Evolutionary conservation across 2,888 invertebrate species (phyloP).

Genomic region (Mythimna lalbum): DNA sequence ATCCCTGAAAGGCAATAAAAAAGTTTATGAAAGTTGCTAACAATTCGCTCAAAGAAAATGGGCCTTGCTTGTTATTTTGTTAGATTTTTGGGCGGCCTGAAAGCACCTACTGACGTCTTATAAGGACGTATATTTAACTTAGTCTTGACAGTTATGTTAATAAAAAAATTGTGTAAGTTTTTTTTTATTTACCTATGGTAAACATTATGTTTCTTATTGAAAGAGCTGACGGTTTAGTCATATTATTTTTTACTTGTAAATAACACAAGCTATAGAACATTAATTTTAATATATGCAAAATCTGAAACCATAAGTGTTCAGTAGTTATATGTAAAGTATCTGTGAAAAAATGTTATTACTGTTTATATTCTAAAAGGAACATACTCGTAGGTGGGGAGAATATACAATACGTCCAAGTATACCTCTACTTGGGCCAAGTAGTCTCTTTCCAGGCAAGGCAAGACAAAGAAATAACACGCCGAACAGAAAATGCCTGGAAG

Average conservation of each 20-base stretch:
- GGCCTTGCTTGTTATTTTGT: constrained; percentile 37
- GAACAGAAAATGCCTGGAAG: no score
- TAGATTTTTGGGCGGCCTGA: constrained; percentile 34
- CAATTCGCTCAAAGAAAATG: constrained; percentile 53
- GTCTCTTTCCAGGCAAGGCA: no score
- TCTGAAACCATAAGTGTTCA: no score
- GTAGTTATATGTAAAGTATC: no score
- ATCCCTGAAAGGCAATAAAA: constrained; percentile 48
- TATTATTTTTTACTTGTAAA: not conserved
- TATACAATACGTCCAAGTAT: no score
- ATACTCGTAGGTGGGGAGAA: no score
- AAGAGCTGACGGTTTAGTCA: constrained; percentile 7
- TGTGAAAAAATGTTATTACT: no score
- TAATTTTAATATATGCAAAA: no score
- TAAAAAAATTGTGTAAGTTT: constrained; percentile 33
- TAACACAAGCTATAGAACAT: no score
- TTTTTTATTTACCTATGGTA: constrained; percentile 26
- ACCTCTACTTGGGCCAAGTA: no score
- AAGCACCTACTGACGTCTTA: constrained; percentile 8
- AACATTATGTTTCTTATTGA: constrained; percentile 20
- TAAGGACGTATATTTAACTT: constrained; percentile 36
- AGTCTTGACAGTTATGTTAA: constrained; percentile 34
- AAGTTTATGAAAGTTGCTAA: constrained; percentile 50
- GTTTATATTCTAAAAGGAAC: no score
- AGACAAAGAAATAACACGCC: no score